phyloP scores from a whole-genome alignment of 2,888 invertebrate species.

The Heliothis peltigera region DNA sequence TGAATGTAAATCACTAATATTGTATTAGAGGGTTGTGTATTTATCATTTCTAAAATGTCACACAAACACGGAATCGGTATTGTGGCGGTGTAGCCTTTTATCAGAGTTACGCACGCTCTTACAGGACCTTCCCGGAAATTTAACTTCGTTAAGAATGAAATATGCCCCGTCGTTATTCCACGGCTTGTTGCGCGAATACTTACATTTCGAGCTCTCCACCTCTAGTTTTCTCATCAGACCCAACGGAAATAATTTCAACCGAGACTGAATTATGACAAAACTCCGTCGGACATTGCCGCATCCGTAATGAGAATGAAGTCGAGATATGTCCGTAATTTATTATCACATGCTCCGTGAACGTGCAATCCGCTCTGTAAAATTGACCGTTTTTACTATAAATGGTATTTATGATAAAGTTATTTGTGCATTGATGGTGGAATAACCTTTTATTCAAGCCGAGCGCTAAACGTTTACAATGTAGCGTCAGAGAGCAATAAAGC shows the following conservation, averaged over 20 bases:
- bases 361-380: slow-evolving; percentile 71
- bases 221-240: slow-evolving; percentile 89
- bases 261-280: slow-evolving; percentile 90
- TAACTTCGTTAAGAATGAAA: slow-evolving; percentile 90
- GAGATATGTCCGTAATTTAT: slow-evolving; percentile 88
- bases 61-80: slow-evolving; percentile 78
- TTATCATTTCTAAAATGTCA: slow-evolving; percentile 67
- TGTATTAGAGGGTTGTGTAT: slow-evolving; percentile 56
- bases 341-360: slow-evolving; percentile 80
- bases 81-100: slow-evolving; percentile 83
- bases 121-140: slow-evolving; percentile 87
- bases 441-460: slow-evolving; percentile 63
- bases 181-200: slow-evolving; percentile 88
- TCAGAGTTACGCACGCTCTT: slow-evolving; percentile 88
- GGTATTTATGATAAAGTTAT: slow-evolving; percentile 43
- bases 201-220: slow-evolving; percentile 87
- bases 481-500: slow-evolving; percentile 76
- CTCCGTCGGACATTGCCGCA: slow-evolving; percentile 89
- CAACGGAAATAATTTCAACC: slow-evolving; percentile 89
- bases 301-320: slow-evolving; percentile 89
- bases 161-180: slow-evolving; percentile 88
- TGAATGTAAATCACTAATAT: slow-evolving; percentile 41
- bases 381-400: slow-evolving; percentile 76
- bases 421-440: slow-evolving; percentile 51
- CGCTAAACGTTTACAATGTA: slow-evolving; percentile 64